Evolutionary conservation across 2,888 invertebrate species (phyloP).

Genomic region (Tetranychus truncatus): DNA sequence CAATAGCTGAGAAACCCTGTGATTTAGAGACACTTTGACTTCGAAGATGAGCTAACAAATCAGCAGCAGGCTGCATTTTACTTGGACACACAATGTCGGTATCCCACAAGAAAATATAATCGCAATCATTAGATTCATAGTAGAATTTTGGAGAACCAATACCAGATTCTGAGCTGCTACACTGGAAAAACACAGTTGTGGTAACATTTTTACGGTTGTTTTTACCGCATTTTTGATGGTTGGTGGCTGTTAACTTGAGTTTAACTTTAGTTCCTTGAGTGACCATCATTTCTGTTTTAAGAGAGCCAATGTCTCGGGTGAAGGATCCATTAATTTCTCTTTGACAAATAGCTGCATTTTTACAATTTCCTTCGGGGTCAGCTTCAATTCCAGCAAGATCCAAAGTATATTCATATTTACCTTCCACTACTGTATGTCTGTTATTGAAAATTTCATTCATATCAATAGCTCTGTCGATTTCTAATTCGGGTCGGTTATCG

Average conservation of each 20-base stretch:
- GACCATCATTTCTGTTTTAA: constrained; percentile 19
- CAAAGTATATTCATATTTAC: constrained; percentile 23
- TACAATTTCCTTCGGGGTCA: constrained; percentile 17
- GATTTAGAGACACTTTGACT: neutral
- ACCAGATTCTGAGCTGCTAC: constrained; percentile 18
- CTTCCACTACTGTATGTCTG: constrained; percentile 14
- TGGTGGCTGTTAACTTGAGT: constrained; percentile 17
- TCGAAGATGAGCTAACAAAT: neutral
- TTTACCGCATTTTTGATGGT: constrained; percentile 24
- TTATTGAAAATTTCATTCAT: constrained; percentile 12
- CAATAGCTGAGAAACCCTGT: neutral
- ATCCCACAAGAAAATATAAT: constrained; percentile 26
- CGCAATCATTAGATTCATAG: constrained; percentile 26
- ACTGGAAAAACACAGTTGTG: constrained; percentile 24
- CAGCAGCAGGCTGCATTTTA: neutral
- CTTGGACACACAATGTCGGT: constrained; percentile 22
- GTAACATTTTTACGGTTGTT: constrained; percentile 24
- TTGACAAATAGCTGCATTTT: constrained; percentile 25
- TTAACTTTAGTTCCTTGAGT: constrained; percentile 22
- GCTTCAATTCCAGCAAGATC: constrained; percentile 18
- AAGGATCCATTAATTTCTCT: constrained; percentile 21
- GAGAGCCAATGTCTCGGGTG: constrained; percentile 25
- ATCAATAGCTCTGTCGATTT: constrained; percentile 8
- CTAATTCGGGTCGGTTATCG: neutral
- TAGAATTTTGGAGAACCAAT: constrained; percentile 22